These are phyloP conservation scores for Heliopora coerulea DNA, from an alignment of 92 coral and sea anemone genomes.

Conservation along the genomic window DNA sequence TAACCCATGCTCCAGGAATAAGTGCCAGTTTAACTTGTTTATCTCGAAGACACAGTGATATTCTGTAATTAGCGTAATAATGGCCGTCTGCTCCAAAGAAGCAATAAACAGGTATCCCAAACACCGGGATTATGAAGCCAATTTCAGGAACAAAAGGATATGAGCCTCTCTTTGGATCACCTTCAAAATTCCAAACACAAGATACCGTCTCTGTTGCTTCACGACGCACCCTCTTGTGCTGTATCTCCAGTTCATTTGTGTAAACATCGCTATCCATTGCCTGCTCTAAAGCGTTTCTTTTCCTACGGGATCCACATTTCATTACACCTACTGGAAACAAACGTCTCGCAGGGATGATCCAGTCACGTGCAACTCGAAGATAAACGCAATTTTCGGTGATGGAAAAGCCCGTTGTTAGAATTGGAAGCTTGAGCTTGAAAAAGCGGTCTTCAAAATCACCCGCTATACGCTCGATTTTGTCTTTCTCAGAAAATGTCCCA, in stretches of 20 bases:
- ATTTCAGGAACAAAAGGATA: constrained; percentile 70
- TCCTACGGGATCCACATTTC: constrained; percentile 73
- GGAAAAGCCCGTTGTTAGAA: constrained; percentile 76
- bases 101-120: constrained; percentile 74
- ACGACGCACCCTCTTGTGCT: constrained; percentile 63
- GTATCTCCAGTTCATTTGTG: constrained; percentile 74
- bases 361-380: constrained; percentile 61
- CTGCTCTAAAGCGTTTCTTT: constrained; percentile 67
- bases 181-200: constrained; percentile 37
- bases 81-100: constrained; percentile 85
- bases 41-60: constrained; percentile 74
- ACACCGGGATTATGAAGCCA: constrained; percentile 60
- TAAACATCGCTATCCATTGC: constrained; percentile 80
- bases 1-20: constrained; percentile 88
- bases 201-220: constrained; percentile 37
- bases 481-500: constrained; percentile 84
- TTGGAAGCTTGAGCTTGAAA: constrained; percentile 74
- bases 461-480: constrained; percentile 70
- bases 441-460: constrained; percentile 97
- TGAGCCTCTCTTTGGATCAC: constrained; percentile 61
- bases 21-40: constrained; percentile 66
- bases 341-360: constrained; percentile 62
- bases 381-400: constrained; percentile 77
- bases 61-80: constrained; percentile 72
- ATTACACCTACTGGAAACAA: constrained; percentile 74